Percentiles rank a stretch among this genome's conserved stretches.
Conservation (phyloP, 2,888 invertebrate genomes). For the Temnothorax rugatulus region DNA sequence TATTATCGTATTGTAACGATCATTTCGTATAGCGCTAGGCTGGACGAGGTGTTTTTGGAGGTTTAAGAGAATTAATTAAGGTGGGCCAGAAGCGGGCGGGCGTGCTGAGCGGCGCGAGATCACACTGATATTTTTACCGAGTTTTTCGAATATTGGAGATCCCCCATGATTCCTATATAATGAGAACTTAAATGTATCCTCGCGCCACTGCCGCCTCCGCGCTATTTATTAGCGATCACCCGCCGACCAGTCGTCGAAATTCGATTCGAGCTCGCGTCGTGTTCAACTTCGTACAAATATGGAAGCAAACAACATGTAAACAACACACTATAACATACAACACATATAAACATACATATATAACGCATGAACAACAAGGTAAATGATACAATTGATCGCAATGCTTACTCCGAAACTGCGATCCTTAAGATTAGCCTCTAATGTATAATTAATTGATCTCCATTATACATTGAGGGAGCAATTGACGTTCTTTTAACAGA, state of each 20-base stretch:
- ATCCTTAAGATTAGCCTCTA: slow-evolving; percentile 4
- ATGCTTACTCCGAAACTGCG: slow-evolving; percentile 5
- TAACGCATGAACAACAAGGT: slow-evolving; percentile 2
- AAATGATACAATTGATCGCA: slow-evolving; percentile 10
- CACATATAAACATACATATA: neutral
- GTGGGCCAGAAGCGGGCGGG: slow-evolving; percentile 75
- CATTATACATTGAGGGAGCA: slow-evolving; percentile 37
- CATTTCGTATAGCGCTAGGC: slow-evolving; percentile 84
- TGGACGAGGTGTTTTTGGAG: slow-evolving; percentile 78
- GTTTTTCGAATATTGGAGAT: slow-evolving; percentile 78
- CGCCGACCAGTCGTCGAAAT: slow-evolving; percentile 67
- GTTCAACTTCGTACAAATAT: slow-evolving; percentile 54
- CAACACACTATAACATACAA: neutral
- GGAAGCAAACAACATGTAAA: slow-evolving; percentile 10
- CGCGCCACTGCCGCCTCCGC: slow-evolving; percentile 77
- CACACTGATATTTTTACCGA: slow-evolving; percentile 82
- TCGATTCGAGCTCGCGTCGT: slow-evolving; percentile 41
- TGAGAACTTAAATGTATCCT: slow-evolving; percentile 76
- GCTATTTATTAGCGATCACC: slow-evolving; percentile 68
- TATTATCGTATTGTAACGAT: slow-evolving; percentile 84
- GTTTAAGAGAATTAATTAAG: slow-evolving; percentile 80
- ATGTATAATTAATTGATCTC: slow-evolving; percentile 5
- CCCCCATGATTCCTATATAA: slow-evolving; percentile 73
- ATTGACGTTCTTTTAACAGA: slow-evolving; percentile 9
- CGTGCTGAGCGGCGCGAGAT: slow-evolving; percentile 77